A percentile compares a stretch with the other conserved stretches of the same genome.
Evolutionary conservation across 2,797 vertebrate genomes (phyloP).

Genomic region (Gobio occitaniae): DNA sequence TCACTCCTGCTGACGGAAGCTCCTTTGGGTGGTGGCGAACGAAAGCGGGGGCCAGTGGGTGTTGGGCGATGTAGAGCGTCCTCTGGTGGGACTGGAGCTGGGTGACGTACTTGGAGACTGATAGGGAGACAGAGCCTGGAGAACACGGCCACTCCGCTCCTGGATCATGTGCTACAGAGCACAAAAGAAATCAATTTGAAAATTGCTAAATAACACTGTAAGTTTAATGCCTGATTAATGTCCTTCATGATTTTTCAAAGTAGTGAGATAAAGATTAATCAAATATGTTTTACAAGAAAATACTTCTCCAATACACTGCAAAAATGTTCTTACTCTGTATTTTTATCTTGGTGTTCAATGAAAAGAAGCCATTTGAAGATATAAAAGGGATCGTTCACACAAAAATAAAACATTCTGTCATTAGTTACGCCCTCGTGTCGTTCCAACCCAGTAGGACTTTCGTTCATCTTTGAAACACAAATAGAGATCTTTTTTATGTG

Average conservation of each 20-base stretch:
- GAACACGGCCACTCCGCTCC: conserved; percentile 92
- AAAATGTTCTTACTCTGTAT: no score
- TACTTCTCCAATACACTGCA: no score
- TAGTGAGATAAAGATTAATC: not conserved
- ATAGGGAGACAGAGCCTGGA: conserved; percentile 95
- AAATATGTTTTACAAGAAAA: no score
- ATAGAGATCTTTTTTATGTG: no score
- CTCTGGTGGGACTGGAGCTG: conserved; percentile 83
- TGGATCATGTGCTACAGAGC: conserved; percentile 89
- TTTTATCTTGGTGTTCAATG: no score
- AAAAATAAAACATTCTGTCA: no score
- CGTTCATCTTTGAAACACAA: no score
- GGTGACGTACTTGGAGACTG: conserved; percentile 84
- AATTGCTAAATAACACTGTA: not conserved
- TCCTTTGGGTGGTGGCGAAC: conserved; percentile 11
- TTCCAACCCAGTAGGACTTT: no score
- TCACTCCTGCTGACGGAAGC: conserved; percentile 19
- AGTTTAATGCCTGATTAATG: not conserved
- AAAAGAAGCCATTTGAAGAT: no score
- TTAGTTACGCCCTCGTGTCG: no score
- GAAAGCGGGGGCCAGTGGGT: conserved; percentile 73
- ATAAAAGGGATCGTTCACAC: no score
- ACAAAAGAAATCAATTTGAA: not conserved
- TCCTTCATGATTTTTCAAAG: conserved; percentile 36
- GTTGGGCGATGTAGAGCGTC: conserved; percentile 76